Evolutionary conservation across 2,113 vertebrate species (phyloP), one percentile per base, ranked within the genome.

Genomic region (Burhinus bistriatus): DNA sequence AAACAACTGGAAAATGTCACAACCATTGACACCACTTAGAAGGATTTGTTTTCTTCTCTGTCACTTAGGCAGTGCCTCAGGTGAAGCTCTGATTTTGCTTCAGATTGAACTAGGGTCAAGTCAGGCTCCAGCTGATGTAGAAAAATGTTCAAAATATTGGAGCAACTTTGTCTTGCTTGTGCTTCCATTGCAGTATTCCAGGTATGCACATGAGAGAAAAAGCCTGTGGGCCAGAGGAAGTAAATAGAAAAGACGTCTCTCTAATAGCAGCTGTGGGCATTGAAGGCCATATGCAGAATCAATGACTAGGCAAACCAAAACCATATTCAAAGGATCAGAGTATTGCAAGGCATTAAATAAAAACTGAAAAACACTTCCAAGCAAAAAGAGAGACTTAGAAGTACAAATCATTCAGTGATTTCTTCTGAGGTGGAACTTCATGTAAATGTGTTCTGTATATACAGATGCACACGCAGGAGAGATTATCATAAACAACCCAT

Each of bases 1-100:
- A 89, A 87, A 91, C 93, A 61, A 97, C 94, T 91, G 85, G 73
- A 91, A 88, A 94, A 94, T 45, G 40, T 91, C 87, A 83, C 84
- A 95, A 94, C 29, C 54, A n/a, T 12, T 91, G 71, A 92, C 58
- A 69, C 11, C 18, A 27, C 68, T 95, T 89, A 49, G 62, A 65
- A 91, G 22, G 45, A 79, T 78, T 90, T 88, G 93, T 62, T 86
- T 95, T 15, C 62, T 88, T 38, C 94, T 83, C 9, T 11, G 77
- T 59, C 65, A 36, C 85, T 89, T 64, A 44, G 32, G 70, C 55
- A 77, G 58, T 54, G 91, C 51, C 51, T 94, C 59, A 88, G 68
- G 82, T 96, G 49, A 93, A 55, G 58, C 47, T 38, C 62, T 32
- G 85, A 92, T 23, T 95, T 95, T 83, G n/a, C 71, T 90, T 94